Evolutionary conservation across 2,797 vertebrate genomes (phyloP), one percentile per base, ranked within the genome.

Genomic region (Botia almorhae): DNA sequence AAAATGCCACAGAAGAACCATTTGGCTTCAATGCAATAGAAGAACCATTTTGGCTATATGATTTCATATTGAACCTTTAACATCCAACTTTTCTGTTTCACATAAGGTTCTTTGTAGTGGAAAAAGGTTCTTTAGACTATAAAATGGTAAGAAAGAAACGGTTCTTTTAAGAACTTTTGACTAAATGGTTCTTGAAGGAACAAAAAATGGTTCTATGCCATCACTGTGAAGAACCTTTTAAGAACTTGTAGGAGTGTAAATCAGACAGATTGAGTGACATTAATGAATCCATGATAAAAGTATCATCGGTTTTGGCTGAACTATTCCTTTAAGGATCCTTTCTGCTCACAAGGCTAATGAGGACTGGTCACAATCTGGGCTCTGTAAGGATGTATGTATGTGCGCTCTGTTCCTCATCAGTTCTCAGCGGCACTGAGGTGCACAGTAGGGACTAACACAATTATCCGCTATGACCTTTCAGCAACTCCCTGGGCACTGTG

Each of bases 381-480:
- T 12, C 33, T 63, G 21, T 63, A 33, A 43, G 29, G 13, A 64
- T 21, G 33, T 69, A 36, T 68, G 43, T 76, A 23, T 65, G 29
- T 26, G 61, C 51, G 58, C 16, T 21, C 69, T 71, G 46, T 70
- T 70, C 70, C 64, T 16, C 29, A 67, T 75, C 69, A 21, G 61
- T 77, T 63, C 64, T 83, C 51, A 50, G 64, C 71, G 39, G 56
- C 71, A 70, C 69, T 61, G 76, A 75, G 78, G 72, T 80, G 78
- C 82, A 73, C 82, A 80, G 61, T 72, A 80, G 78, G 78, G 72
- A 72, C 58, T 76, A 72, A 36, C 78, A 73, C 78, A 81, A 81
- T 83, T 77, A 83, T 83, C 78, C 64, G 19, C 60, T 64, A 39
- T 83, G 69, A 83, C 82, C 78, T 81, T 83, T 81, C 60, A 58